Base-by-base conservation (phyloP, 1,140 invertebrate species). In the Drosophila athabasca region DNA sequence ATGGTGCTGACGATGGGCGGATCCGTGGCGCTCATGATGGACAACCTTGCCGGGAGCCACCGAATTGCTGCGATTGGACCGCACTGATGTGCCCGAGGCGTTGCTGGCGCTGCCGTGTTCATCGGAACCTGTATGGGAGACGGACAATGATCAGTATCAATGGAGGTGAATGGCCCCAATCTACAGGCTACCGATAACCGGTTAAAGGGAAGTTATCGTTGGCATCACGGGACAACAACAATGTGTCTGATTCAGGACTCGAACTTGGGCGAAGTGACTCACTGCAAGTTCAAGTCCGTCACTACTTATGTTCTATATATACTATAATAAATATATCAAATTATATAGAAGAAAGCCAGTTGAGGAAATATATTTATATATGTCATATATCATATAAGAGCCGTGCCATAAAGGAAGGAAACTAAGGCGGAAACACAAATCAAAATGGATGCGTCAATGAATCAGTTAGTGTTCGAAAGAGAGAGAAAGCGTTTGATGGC, bases 41-140 rank as follows among this genome's bases (percentile, higher is more conserved):
- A 55, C 65, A 29, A 82, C 67, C 67, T 88, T 87, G 50, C 90
- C 90, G 8, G 90, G 90, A 24, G 90, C 90, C 59, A 91, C 90
- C 6, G 90, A 91, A 48, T 91, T 91, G 66, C 80, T 90, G 71
- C 90, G 90, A 52, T 91, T 91, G 49, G 90, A 90, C 49, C 90
- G 90, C 31, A 91, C 77, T 43, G 90, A 91, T 7, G 84, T 75
- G 48, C 83, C 90, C 41, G 90, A 91, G 19, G 87, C 87, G 61
- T 91, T 91, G 73, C 90, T 89, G 53, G 71, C 83, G 59, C 75
- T 91, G 69, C 82, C 90, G 55, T 74, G 89, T 31, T 83, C 88
- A 13, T 88, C 79, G 41, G 80, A 87, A 52, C 83, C 83, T 87
- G 43, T 41, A 31, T 49, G 51, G 15, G 58, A 19, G 24, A 55